Conservation (phyloP, 2,797 vertebrate genomes). For the Hypotaenidia philippensis region DNA sequence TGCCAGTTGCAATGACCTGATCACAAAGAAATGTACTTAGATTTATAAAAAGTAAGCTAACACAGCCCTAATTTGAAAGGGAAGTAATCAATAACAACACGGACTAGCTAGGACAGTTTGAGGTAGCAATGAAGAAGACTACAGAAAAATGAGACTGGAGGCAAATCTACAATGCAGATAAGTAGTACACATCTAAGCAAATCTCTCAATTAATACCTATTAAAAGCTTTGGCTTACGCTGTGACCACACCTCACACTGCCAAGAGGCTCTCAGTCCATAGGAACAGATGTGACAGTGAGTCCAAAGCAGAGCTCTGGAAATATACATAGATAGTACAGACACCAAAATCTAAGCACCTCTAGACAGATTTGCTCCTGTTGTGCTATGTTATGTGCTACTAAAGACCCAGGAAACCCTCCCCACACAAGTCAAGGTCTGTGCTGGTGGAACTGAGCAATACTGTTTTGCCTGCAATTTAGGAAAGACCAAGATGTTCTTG, state of each 20-base stretch:
- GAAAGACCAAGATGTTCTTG: not conserved
- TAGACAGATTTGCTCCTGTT: not conserved
- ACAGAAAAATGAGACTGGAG: not conserved
- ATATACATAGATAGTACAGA: not conserved
- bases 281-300: accelerated
- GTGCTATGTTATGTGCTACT: not conserved
- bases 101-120: not conserved
- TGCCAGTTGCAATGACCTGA: not conserved
- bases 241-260: not conserved
- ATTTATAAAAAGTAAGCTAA: not conserved
- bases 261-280: not conserved
- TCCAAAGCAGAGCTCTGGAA: not conserved
- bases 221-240: not conserved
- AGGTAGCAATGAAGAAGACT: not conserved
- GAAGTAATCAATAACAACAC: not conserved
- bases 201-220: not conserved
- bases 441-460: not conserved
- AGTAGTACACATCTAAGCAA: not conserved
- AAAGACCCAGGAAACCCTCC: not conserved
- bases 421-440: not conserved
- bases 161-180: not conserved
- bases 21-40: not conserved
- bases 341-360: not conserved
- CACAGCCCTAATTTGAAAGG: not conserved
- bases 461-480: not conserved